These are phyloP conservation scores for Aporophyla nigra DNA, from an alignment of 2,888 invertebrate species.

Conservation along the genomic window DNA sequence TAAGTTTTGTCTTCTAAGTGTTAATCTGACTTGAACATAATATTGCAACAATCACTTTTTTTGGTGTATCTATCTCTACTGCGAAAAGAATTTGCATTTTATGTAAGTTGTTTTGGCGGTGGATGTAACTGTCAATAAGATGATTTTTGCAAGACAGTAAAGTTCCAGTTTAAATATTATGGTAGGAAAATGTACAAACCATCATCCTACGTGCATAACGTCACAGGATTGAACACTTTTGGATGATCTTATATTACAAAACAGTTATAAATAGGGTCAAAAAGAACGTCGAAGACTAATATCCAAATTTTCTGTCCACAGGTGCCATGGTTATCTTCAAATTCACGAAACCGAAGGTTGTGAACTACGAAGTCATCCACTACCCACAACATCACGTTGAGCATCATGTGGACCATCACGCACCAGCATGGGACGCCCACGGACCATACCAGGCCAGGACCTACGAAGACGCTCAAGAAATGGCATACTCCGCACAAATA, in stretches of 20 bases:
- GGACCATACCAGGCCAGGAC: constrained; percentile 92
- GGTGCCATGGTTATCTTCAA: constrained; percentile 96
- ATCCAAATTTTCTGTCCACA: constrained; percentile 63
- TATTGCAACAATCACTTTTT: not conserved
- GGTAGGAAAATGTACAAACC: not conserved
- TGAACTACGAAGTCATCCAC: constrained; percentile 97
- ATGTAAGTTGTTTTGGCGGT: not conserved
- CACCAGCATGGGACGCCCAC: constrained; percentile 90
- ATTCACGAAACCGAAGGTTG: constrained; percentile 96
- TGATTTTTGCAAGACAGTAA: not conserved
- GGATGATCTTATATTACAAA: not conserved
- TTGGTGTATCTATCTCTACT: too few species aligned
- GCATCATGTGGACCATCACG: constrained; percentile 92
- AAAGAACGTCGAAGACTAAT: not conserved
- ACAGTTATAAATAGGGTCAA: not conserved
- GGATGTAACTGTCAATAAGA: not conserved
- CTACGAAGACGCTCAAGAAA: constrained; percentile 90
- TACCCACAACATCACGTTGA: constrained; percentile 94
- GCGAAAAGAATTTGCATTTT: not conserved
- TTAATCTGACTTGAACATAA: not conserved
- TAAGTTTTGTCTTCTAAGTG: not conserved
- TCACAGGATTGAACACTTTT: not conserved
- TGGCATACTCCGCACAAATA: constrained; percentile 91
- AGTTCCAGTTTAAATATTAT: not conserved
- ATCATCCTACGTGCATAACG: not conserved